A percentile compares a stretch with the other conserved stretches of the same genome.
Evolutionary conservation across 2,113 vertebrate species (phyloP).

Genomic region (Nibea albiflora): DNA sequence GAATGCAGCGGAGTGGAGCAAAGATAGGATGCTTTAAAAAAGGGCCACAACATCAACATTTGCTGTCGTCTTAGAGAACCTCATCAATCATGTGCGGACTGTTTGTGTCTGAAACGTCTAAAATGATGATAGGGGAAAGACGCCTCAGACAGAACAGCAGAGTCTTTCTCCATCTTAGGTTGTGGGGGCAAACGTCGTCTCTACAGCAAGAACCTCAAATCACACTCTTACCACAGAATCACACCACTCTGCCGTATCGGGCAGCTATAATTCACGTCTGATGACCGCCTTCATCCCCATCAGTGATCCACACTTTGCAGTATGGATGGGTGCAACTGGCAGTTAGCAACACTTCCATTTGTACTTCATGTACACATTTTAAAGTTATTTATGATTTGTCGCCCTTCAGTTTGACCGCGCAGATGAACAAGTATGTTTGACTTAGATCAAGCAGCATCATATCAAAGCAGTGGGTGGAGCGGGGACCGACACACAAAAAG

Average conservation of each 20-base stretch:
- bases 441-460: too few relatives aligned
- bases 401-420: background rate
- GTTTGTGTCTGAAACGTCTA: slow-evolving; percentile 10
- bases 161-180: slow-evolving; percentile 6
- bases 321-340: background rate
- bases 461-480: too few relatives aligned
- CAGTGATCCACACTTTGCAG: background rate
- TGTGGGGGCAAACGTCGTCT: slow-evolving; percentile 9
- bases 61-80: background rate
- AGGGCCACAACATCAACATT: background rate
- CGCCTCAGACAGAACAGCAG: slow-evolving; percentile 4
- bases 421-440: background rate
- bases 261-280: background rate
- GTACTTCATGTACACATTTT: background rate
- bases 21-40: background rate
- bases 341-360: background rate
- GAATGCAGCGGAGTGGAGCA: background rate
- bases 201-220: background rate
- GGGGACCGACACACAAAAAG: background rate
- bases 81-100: slow-evolving; percentile 16
- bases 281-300: background rate
- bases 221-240: background rate
- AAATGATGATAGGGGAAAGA: background rate
- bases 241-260: background rate
- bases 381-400: background rate